Conservation (phyloP, 2,888 invertebrate species). For the Actias luna region DNA sequence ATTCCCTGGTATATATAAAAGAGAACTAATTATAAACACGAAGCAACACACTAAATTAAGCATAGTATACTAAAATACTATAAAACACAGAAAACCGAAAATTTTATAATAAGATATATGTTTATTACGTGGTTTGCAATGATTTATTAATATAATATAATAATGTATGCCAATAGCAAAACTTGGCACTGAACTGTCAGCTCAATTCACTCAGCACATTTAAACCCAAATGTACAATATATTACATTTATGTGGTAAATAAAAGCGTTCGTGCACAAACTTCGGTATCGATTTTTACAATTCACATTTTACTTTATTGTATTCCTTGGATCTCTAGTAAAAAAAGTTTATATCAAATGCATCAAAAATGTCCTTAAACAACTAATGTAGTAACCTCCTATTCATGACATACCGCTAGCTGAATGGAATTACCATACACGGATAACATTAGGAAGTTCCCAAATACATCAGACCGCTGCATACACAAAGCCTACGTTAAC, state of each 20-base stretch:
- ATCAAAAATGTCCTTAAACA: conserved; percentile 81
- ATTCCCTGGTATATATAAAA: conserved; percentile 75
- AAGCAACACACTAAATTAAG: conserved; percentile 80
- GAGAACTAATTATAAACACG: conserved; percentile 72
- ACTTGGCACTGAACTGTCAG: conserved; percentile 76
- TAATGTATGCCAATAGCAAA: conserved; percentile 77
- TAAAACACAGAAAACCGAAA: conserved; percentile 73
- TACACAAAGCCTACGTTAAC: conserved; percentile 74
- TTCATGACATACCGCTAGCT: conserved; percentile 69
- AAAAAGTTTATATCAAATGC: conserved; percentile 82
- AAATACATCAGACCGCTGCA: conserved; percentile 74
- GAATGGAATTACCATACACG: conserved; percentile 70
- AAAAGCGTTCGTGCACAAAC: conserved; percentile 77
- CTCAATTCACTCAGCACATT: conserved; percentile 79
- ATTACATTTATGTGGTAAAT: conserved; percentile 73
- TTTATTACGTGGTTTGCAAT: conserved; percentile 64
- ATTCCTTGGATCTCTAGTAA: conserved; percentile 76
- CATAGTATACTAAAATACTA: conserved; percentile 72
- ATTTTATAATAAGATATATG: conserved; percentile 36
- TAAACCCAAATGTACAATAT: conserved; percentile 82
- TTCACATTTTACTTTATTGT: conserved; percentile 71
- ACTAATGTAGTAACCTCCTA: conserved; percentile 78
- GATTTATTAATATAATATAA: conserved; percentile 43
- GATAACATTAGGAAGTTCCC: conserved; percentile 72
- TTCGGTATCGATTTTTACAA: conserved; percentile 74